Conservation (phyloP, 2,888 invertebrate genomes). For the Cybosia mesomella region DNA sequence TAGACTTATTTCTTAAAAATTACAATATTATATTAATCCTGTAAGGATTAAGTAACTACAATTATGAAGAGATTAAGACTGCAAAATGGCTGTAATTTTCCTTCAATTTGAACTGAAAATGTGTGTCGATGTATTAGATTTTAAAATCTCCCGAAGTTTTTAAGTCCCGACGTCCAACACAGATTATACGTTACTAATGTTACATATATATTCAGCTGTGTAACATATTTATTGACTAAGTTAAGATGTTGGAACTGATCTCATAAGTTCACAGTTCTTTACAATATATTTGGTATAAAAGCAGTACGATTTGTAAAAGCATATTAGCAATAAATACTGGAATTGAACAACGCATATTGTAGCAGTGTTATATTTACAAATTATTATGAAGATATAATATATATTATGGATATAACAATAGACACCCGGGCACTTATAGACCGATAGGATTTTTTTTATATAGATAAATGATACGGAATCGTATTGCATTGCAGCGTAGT, state of each 20-base stretch:
- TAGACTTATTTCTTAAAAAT: slow-evolving; percentile 46
- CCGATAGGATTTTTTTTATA: not conserved
- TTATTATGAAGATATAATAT: not conserved
- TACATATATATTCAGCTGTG: slow-evolving; percentile 33
- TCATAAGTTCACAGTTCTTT: slow-evolving; percentile 21
- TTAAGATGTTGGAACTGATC: slow-evolving; percentile 20
- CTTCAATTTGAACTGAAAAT: slow-evolving; percentile 45
- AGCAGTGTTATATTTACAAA: slow-evolving; percentile 1
- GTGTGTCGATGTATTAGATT: slow-evolving; percentile 47
- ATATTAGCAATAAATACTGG: slow-evolving; percentile 15
- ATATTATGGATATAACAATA: slow-evolving; percentile 3
- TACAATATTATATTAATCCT: slow-evolving; percentile 33
- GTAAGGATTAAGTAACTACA: slow-evolving; percentile 38
- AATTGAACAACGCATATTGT: slow-evolving; percentile 17
- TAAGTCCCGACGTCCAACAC: slow-evolving; percentile 33
- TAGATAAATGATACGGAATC: slow-evolving; percentile 6
- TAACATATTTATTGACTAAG: slow-evolving; percentile 46
- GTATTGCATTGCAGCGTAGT: slow-evolving; percentile 12
- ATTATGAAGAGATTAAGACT: slow-evolving; percentile 50
- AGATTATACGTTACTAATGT: slow-evolving; percentile 32
- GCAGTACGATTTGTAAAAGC: slow-evolving; percentile 18
- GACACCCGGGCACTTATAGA: slow-evolving; percentile 6
- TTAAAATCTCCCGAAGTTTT: slow-evolving; percentile 41
- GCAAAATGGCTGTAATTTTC: slow-evolving; percentile 54
- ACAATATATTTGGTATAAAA: not conserved